Evolutionary conservation across 2,888 invertebrate genomes (phyloP), one percentile per base, ranked within the genome.

Genomic region (Agonum fuliginosum): DNA sequence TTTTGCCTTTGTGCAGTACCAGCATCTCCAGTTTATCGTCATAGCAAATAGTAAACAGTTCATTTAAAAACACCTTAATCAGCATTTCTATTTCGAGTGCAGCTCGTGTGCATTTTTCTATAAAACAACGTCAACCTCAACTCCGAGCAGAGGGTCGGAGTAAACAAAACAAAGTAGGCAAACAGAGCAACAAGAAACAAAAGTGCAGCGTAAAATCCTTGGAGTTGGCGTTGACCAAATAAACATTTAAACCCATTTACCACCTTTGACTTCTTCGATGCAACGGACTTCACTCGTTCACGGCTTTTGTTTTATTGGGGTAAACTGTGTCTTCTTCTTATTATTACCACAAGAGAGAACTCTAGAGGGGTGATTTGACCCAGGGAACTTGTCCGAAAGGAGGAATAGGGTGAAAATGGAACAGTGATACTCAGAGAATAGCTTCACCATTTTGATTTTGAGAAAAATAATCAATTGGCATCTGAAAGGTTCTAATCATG

Each of bases 171-270:
- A 34, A n/a, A n/a, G n/a, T n/a, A n/a, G n/a, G n/a, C 58, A 4
- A 62, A 8, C 58, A 6, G 20, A 62, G 30, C 58, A 62, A 62
- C 27, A 62, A 6, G 17, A 30, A 62, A 62, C 58, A 62, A 62
- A 62, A 62, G 30, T 62, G 58, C 58, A 62, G 58, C 58, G 58
- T 30, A 17, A 62, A 62, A 62, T 62, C 58, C 58, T 62, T 62
- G 24, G 54, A 54, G 58, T 30, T 62, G 58, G 19, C 14, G 58
- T 62, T 62, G 58, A 62, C 58, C 58, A 62, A 62, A 62, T 62
- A 62, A 62, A 62, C 58, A 62, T 62, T 62, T 62, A 62, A 62
- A 62, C 58, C 58, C 58, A 62, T 62, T 62, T 62, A 62, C 58
- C 58, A 62, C 58, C 58, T 62, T 62, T 62, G 58, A 30, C 58